Evolutionary conservation across 2,888 invertebrate species (phyloP), one percentile per base, ranked within the genome.

Genomic region (Palloptera scutellata): DNA sequence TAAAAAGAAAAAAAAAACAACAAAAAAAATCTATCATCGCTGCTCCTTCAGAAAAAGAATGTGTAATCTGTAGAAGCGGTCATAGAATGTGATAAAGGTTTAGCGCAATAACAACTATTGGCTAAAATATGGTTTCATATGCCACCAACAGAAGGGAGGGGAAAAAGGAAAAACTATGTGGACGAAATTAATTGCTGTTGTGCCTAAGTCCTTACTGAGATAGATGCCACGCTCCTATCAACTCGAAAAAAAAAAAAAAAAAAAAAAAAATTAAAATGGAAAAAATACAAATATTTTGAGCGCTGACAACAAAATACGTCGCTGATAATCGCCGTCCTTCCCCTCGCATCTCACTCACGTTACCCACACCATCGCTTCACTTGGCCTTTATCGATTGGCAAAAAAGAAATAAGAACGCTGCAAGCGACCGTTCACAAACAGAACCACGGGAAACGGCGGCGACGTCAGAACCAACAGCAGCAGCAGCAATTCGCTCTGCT

Each of bases 321-420:
- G 43, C 15, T 41, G 15, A 19, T 30, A n/a, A 11, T 59, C 53
- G 42, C 54, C 15, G 11, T 12, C 53, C 12, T 2, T 15, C 51
- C 10, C 11, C 12, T n/a, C 53, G 10, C 12, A n/a, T 13, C 30
- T 42, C 19, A 58, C 58, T 12, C 1, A 48, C 15, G 19, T 19
- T 53, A 15, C 53, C 42, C 40, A n/a, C 45, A 63, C 30, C 66
- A 15, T 43, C 51, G 54, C 45, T 62, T 61, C 19, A 40, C 54
- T 48, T 40, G 42, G 51, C 67, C 58, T 67, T 70, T 70, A 71
- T 68, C 69, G 67, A 71, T 69, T 69, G 65, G 53, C 65, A 58
- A 64, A 40, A 68, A 60, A 55, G 54, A 51, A 63, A 57, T 12
- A 40, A 30, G 8, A 15, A 17, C 40, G 54, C 52, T 42, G 62